Conservation (phyloP, 2,888 invertebrate species). For the Pycnomerus fuliginosus region DNA sequence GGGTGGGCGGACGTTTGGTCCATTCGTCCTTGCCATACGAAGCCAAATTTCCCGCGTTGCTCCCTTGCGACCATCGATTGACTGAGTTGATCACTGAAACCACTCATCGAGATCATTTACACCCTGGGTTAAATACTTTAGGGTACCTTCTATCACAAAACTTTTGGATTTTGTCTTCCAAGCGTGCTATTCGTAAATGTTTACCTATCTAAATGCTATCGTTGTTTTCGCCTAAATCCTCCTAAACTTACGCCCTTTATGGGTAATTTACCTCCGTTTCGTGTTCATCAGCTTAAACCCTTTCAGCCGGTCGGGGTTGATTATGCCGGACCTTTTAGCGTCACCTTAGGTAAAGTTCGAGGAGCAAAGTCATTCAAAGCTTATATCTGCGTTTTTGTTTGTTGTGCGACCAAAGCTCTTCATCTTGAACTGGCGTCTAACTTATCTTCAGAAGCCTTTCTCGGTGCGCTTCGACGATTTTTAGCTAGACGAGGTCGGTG, state of each 20-base stretch:
- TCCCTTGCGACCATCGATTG: constrained; percentile 13
- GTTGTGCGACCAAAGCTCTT: constrained; percentile 36
- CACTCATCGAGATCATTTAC: constrained; percentile 19
- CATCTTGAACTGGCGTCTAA: constrained; percentile 41
- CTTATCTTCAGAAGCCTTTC: constrained; percentile 36
- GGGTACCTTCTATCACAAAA: constrained; percentile 20
- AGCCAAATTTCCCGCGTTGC: constrained; percentile 14
- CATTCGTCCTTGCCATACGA: constrained; percentile 13
- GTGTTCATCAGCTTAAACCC: constrained; percentile 15
- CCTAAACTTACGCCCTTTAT: constrained; percentile 1
- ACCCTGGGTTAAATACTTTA: constrained; percentile 21
- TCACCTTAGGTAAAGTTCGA: not conserved
- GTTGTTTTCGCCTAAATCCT: constrained; percentile 4
- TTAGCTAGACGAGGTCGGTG: constrained; percentile 35
- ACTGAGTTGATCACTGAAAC: constrained; percentile 25
- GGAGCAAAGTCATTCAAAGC: constrained; percentile 18
- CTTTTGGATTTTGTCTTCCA: constrained; percentile 24
- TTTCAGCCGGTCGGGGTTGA: constrained; percentile 16
- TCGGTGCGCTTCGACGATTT: constrained; percentile 39
- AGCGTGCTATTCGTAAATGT: not conserved
- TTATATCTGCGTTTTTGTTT: constrained; percentile 37
- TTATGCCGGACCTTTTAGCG: constrained; percentile 15
- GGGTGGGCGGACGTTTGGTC: constrained; percentile 21
- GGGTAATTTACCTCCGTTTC: constrained; percentile 14
- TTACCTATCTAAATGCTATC: constrained; percentile 5